phyloP scores from a whole-genome alignment of 2,113 vertebrate species.

The Perca flavescens region DNA sequence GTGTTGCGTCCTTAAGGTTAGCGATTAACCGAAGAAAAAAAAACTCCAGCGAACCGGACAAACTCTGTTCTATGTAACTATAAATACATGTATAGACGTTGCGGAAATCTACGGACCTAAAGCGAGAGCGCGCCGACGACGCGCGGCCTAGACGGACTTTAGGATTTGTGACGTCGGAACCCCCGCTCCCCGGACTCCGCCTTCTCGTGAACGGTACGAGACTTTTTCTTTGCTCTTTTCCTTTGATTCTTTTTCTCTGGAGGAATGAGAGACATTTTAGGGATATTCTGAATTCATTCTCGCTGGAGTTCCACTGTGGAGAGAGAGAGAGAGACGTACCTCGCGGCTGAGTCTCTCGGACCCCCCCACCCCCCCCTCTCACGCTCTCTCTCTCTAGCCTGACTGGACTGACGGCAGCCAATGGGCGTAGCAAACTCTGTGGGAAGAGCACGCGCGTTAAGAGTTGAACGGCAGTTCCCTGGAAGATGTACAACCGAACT shows the following conservation, averaged over 20 bases:
- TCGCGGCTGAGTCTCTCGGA: constrained; percentile 53
- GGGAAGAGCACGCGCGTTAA: constrained; percentile 65
- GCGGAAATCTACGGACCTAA: constrained; percentile 80
- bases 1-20: constrained; percentile 67
- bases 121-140: constrained; percentile 47
- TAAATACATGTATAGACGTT: constrained; percentile 85
- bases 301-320: constrained; percentile 72
- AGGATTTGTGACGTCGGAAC: constrained; percentile 55
- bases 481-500: constrained; percentile 82
- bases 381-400: constrained; percentile 54
- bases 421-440: constrained; percentile 66
- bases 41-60: constrained; percentile 73
- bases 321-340: constrained; percentile 34
- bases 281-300: constrained; percentile 63
- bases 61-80: constrained; percentile 81
- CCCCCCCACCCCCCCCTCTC: constrained; percentile 6
- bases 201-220: constrained; percentile 60
- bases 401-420: constrained; percentile 74
- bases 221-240: constrained; percentile 57
- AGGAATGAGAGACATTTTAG: constrained; percentile 74
- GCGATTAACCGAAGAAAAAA: constrained; percentile 73
- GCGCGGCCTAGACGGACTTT: constrained; percentile 62
- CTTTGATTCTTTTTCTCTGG: constrained; percentile 62
- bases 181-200: constrained; percentile 32
- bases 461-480: constrained; percentile 64